Evolutionary conservation across 2,888 invertebrate species (phyloP), one percentile per base, ranked within the genome.

Genomic region (Drosophila nigritarsus): DNA sequence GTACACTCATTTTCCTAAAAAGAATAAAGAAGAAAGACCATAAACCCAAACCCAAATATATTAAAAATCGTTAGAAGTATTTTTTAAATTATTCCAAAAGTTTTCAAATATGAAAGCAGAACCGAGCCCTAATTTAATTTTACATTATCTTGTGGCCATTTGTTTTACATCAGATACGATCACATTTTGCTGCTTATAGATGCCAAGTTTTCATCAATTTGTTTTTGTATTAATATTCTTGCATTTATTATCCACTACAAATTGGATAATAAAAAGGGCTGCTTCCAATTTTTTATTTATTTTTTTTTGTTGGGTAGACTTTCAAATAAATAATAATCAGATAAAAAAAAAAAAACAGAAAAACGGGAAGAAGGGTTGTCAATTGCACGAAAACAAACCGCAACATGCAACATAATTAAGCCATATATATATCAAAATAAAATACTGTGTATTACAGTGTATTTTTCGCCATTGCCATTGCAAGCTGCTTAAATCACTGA

Each of bases 401-500:
- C 70, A 83, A 49, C 65, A 62, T 50, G 54, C 53, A 50, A 50
- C 32, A 60, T 32, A 63, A 58, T 59, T 38, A 51, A 55, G 27
- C 18, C 40, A 3, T 30, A 55, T 13, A 20, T 27, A 36, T 15
- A 20, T 20, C 20, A 45, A 45, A 42, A 36, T 20, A 13, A 20
- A 45, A 51, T 20, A 34, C 11, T 40, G 34, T 20, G 27, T 55
- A 65, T 78, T 69, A 54, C 29, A 1, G 64, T 30, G 51, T n/a
- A 5, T 15, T 38, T 24, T 50, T 32, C 6, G 5, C 8, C 9
- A 53, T 48, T 61, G n/a, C n/a, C n/a, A 51, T 60, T 65, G 45
- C 65, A 67, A 67, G 66, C 66, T 54, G 55, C 53, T 73, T 73
- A 55, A 80, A 66, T 70, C 51, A 60, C 38, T 38, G 27, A 51